Evolutionary conservation across 2,888 invertebrate genomes (phyloP), one percentile per base, ranked within the genome.

Genomic region (Acheta domesticus): DNA sequence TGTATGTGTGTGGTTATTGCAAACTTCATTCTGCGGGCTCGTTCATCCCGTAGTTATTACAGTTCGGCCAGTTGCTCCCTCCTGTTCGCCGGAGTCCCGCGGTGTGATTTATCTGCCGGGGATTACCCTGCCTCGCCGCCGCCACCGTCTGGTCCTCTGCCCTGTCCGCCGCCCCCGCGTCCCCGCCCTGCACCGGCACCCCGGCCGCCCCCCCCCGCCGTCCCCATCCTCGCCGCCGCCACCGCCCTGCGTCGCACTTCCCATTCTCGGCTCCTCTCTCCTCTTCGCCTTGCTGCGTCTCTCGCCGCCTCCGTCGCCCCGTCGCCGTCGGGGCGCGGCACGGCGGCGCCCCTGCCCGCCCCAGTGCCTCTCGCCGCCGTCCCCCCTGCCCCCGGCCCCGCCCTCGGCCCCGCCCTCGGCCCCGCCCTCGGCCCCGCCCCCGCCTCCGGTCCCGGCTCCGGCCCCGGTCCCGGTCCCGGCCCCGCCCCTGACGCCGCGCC

Each of bases 41-140:
- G 80, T 77, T 80, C 79, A 80, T 79, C 77, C 80, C 80, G 49
- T 79, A 79, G 80, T 80, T 80, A 80, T 80, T 80, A 80, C 80
- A 49, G 76, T 77, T 80, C 77, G 76, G 73, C 77, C 77, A 48
- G 78, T 62, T 62, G 16, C 62, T 62, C 62, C 62, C 62, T 62
- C n/a, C 62, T 62, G 62, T 62, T 62, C 62, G 62, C 62, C n/a
- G 62, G 79, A 73, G 49, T 36, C 75, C 50, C 20, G 80, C 78
- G 78, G 75, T 74, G 80, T 80, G 80, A 80, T 80, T 80, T 80
- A 80, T 80, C 79, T 80, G 80, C 74, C 74, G 77, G 75, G 80
- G 80, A 80, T 80, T 80, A 80, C 80, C 80, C 76, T 48, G 50
- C 50, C 62, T 20, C 74, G 48, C 78, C 78, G 62, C 62, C 75